These are phyloP conservation scores for Hypsopygia costalis DNA, from an alignment of 2,888 invertebrate genomes.

Conservation along the genomic window DNA sequence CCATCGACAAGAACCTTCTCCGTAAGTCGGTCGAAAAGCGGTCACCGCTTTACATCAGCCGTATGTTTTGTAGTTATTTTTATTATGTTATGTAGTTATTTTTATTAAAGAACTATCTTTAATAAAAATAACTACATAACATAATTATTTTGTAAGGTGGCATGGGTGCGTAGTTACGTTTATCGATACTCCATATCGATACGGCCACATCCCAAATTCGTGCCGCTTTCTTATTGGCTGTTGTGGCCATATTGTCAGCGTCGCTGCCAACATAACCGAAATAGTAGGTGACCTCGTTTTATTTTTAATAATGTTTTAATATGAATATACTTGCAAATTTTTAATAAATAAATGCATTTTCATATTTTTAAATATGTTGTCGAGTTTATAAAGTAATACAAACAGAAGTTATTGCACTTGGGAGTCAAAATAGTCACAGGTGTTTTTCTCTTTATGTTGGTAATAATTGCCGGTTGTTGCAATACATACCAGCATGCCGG, in stretches of 20 bases:
- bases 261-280: slow-evolving; percentile 40
- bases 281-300: slow-evolving; percentile 24
- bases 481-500: slow-evolving; percentile 20
- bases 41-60: no score
- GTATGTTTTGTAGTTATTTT: no score
- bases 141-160: no score
- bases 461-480: slow-evolving; percentile 20
- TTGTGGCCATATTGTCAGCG: slow-evolving; percentile 34
- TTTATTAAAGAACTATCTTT: no score
- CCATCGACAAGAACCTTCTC: no score
- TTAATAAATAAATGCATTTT: background rate
- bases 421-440: slow-evolving; percentile 28
- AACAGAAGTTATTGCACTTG: background rate
- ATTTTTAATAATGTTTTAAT: slow-evolving; percentile 5
- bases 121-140: no score
- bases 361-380: background rate
- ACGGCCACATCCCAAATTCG: slow-evolving; percentile 24
- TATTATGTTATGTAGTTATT: no score
- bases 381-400: background rate
- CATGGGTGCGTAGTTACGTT: no score
- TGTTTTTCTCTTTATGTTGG: slow-evolving; percentile 43
- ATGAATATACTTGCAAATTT: background rate
- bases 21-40: no score
- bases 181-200: slow-evolving; percentile 34
- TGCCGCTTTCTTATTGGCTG: slow-evolving; percentile 49